Percentiles rank a stretch among this genome's conserved stretches.
phyloP scores from a whole-genome alignment of 2,113 vertebrate species.

The Sus scrofa region T2T-Sscrofa CM000825.6:24527501-24528000 shows the following conservation, averaged over 20 bases:
- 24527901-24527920: not conserved
- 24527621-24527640: too few species aligned
- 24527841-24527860: not conserved
- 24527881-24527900: not conserved
- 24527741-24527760: not conserved
- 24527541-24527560: too few species aligned
- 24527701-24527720: not conserved
- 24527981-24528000: fast-evolving
- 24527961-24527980: too few species aligned
- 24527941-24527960: too few species aligned
- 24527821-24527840: not conserved
- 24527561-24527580: too few species aligned
- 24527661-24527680: not conserved
- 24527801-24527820: not conserved
- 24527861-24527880: not conserved
- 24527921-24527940: too few species aligned
- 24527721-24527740: not conserved
- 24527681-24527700: not conserved
- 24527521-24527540: too few species aligned
- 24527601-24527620: too few species aligned
- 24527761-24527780: not conserved
- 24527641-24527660: too few species aligned
- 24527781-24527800: not conserved
- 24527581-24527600: too few species aligned
- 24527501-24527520: too few species aligned